A percentile compares a stretch with the other conserved stretches of the same genome.
Evolutionary conservation across 2,113 vertebrate species (phyloP).

Genomic region (Philantomba maxwellii): DNA sequence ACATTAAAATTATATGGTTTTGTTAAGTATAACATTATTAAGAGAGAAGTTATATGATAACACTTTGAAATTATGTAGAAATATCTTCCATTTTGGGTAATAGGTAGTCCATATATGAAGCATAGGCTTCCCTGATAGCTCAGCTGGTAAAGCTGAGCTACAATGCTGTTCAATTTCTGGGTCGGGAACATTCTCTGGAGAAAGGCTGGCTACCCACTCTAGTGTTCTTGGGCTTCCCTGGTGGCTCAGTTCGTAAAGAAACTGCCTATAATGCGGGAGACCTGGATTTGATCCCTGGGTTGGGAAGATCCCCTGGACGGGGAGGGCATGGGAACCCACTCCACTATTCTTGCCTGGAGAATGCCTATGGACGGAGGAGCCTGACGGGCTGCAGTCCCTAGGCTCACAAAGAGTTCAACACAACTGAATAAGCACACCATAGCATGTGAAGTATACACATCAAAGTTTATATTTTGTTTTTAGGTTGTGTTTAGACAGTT

Average conservation of each 20-base stretch:
- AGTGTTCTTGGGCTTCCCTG: neutral
- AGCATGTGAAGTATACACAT: neutral
- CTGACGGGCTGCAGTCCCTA: neutral
- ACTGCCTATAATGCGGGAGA: neutral
- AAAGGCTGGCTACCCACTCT: neutral
- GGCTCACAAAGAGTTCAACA: neutral
- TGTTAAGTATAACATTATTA: conserved; percentile 1
- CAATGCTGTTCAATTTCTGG: neutral
- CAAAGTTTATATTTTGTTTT: conserved; percentile 25
- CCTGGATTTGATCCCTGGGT: neutral
- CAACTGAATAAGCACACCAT: neutral
- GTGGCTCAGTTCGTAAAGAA: neutral
- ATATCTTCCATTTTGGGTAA: neutral
- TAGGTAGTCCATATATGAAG: neutral
- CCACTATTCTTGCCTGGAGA: neutral
- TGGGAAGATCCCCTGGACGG: neutral
- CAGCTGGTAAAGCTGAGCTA: neutral
- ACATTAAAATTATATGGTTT: neutral
- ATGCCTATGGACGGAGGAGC: neutral
- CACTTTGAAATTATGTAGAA: neutral
- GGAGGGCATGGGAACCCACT: neutral
- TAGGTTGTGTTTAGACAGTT: neutral
- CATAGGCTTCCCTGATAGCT: neutral
- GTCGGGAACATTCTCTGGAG: neutral
- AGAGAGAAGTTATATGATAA: neutral